Evolutionary conservation across 2,888 invertebrate species (phyloP).

Genomic region (Syrphus vitripennis): DNA sequence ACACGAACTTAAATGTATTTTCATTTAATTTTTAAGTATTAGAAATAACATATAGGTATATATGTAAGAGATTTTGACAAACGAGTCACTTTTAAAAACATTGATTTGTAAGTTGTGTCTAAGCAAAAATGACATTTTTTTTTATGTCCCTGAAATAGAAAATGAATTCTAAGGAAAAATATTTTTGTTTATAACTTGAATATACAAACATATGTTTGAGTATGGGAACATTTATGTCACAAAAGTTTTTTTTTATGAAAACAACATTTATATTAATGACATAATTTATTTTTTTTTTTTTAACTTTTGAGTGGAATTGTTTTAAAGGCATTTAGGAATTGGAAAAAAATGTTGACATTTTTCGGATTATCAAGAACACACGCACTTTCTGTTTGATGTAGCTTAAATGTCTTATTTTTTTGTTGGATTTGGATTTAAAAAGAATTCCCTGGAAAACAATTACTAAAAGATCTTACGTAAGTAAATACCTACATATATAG

Average conservation of each 20-base stretch:
- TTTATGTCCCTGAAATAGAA: background rate
- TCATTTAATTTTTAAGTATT: too few species aligned
- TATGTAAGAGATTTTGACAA: background rate
- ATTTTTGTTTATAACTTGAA: background rate
- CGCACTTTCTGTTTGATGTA: too few species aligned
- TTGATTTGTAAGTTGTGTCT: background rate
- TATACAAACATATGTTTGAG: background rate
- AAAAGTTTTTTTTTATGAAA: background rate
- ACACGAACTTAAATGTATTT: too few species aligned
- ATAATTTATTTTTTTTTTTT: background rate
- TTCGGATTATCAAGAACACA: too few species aligned
- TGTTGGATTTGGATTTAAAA: too few species aligned
- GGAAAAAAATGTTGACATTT: too few species aligned
- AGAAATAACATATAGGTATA: too few species aligned
- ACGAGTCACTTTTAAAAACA: background rate
- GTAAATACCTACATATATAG: too few species aligned
- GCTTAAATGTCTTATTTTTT: too few species aligned
- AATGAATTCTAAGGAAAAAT: background rate
- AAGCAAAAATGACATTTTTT: background rate
- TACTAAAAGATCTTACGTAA: too few species aligned
- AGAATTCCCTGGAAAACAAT: too few species aligned
- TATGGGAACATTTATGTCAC: background rate
- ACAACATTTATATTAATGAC: background rate
- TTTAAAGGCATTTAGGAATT: too few species aligned
- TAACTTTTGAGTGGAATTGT: background rate